Percentiles rank a stretch among this genome's conserved stretches.
These are phyloP conservation scores for Microctonus brassicae DNA, from an alignment of 2,888 invertebrate species.

Conservation along the genomic window DNA sequence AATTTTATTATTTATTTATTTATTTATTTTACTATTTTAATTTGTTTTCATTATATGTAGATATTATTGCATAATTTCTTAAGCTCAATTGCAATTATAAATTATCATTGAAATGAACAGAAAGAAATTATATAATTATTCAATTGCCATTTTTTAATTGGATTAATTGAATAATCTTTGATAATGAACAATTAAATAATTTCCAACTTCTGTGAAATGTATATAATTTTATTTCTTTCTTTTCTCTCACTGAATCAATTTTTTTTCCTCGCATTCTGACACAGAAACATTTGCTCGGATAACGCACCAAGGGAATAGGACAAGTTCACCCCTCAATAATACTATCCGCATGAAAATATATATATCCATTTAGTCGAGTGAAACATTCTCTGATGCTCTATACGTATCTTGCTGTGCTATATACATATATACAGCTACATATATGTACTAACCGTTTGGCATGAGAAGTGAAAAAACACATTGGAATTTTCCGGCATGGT, in stretches of 20 bases:
- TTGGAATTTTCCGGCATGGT: slow-evolving; percentile 51
- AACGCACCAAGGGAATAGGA: not conserved
- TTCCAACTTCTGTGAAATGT: not conserved
- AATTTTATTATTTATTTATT: too few species aligned
- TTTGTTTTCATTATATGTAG: too few species aligned
- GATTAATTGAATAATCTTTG: not conserved
- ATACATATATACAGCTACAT: not conserved
- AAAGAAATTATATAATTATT: not conserved
- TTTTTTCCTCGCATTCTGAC: not conserved
- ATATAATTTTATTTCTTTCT: not conserved
- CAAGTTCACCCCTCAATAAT: slow-evolving; percentile 35
- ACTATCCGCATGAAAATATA: slow-evolving; percentile 33
- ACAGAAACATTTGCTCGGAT: not conserved
- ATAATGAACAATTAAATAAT: not conserved
- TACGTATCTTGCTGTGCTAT: too few species aligned
- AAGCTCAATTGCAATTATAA: not conserved
- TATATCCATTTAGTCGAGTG: not conserved
- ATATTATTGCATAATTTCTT: not conserved
- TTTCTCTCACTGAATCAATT: not conserved
- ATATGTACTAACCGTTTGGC: slow-evolving; percentile 52
- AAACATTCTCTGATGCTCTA: not conserved
- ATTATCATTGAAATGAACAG: not conserved
- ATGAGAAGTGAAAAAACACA: slow-evolving; percentile 40
- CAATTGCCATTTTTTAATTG: not conserved
- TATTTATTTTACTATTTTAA: too few species aligned